Conservation (phyloP, 2,113 vertebrate species). For the Hippotragus niger region DNA sequence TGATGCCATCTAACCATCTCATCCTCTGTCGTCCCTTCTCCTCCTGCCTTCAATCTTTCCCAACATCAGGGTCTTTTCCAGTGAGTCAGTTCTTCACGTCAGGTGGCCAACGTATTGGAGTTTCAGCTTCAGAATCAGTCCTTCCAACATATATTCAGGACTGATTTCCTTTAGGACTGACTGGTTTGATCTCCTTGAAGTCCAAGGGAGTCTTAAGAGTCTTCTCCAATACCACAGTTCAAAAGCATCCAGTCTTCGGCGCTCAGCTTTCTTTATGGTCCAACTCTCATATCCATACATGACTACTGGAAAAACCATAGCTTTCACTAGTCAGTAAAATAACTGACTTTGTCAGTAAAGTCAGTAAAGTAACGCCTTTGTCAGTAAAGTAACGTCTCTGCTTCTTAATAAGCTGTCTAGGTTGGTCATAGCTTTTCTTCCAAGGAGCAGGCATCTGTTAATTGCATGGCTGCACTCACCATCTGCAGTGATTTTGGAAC, state of each 20-base stretch:
- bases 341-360: not conserved
- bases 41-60: not conserved
- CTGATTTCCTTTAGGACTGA: not conserved
- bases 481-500: not conserved
- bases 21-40: not conserved
- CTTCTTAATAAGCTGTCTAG: not conserved
- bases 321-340: not conserved
- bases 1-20: not conserved
- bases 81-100: not conserved
- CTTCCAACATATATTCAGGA: not conserved
- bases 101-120: not conserved
- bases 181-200: not conserved
- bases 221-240: not conserved
- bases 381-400: not conserved
- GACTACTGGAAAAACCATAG: not conserved
- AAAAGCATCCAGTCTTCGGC: not conserved
- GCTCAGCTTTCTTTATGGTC: not conserved
- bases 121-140: not conserved
- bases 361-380: not conserved
- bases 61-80: not conserved
- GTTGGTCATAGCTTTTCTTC: not conserved
- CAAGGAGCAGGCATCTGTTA: not conserved
- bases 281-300: not conserved
- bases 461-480: not conserved
- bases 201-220: not conserved